Evolutionary conservation across 2,888 invertebrate species (phyloP).

Genomic region (Acanthopleura granulata): DNA sequence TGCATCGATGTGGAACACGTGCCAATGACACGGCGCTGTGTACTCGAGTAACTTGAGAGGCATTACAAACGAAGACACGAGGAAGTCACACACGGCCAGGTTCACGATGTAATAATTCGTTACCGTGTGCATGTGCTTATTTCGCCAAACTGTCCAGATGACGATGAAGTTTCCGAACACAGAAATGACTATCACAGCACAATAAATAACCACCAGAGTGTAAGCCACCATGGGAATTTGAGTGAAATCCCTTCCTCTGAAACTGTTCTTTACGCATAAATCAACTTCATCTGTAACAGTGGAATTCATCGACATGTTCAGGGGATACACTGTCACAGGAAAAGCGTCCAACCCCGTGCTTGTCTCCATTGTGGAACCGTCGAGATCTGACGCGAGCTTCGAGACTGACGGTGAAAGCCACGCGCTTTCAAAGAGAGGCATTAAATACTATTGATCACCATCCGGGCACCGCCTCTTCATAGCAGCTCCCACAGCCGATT

Average conservation of each 20-base stretch:
- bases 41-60: conserved; percentile 71
- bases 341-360: too few relatives aligned
- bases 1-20: conserved; percentile 63
- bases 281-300: background rate
- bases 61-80: conserved; percentile 70
- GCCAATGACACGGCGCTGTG: conserved; percentile 68
- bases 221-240: conserved; percentile 60
- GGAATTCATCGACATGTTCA: too few relatives aligned
- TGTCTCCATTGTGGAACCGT: too few relatives aligned
- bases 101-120: conserved; percentile 72
- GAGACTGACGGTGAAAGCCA: too few relatives aligned
- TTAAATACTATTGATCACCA: too few relatives aligned
- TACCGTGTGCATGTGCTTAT: conserved; percentile 70
- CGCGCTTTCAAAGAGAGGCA: too few relatives aligned
- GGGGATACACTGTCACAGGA: too few relatives aligned
- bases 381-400: too few relatives aligned
- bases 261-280: background rate
- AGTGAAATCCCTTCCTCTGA: conserved; percentile 55
- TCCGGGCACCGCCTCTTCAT: too few relatives aligned
- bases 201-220: conserved; percentile 62
- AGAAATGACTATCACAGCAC: conserved; percentile 65
- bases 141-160: conserved; percentile 68
- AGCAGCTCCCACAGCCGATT: too few relatives aligned
- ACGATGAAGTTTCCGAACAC: conserved; percentile 69
- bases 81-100: conserved; percentile 69